phyloP scores from a whole-genome alignment of 37 sponge, comb jelly and placozoan genomes.

The Aphrocallistes beatrix region DNA sequence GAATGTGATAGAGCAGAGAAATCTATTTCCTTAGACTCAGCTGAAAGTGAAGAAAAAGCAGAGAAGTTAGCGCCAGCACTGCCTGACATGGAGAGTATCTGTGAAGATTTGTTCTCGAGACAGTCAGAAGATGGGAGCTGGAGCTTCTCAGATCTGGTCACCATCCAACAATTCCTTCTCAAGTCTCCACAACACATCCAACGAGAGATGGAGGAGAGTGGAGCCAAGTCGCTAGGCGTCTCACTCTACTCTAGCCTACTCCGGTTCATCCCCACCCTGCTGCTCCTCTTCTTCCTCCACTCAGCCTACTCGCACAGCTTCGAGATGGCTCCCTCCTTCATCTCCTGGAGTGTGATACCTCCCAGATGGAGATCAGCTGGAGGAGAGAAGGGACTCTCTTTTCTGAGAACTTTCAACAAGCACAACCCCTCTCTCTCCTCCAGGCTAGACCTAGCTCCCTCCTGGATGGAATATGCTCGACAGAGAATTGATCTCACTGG shows the following conservation, averaged over 20 bases:
- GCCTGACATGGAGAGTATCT: neutral
- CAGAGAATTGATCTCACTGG: neutral
- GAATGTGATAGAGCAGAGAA: neutral
- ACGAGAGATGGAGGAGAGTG: constrained; percentile 7
- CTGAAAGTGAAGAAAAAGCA: neutral
- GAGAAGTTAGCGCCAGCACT: neutral
- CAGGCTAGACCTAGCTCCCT: neutral
- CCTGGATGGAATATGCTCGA: neutral
- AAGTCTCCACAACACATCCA: neutral
- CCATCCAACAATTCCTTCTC: neutral
- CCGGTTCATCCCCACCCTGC: neutral
- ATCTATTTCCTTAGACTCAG: neutral
- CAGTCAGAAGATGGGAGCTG: neutral
- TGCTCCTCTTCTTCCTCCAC: neutral
- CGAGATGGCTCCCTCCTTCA: constrained; percentile 12
- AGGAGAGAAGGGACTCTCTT: neutral
- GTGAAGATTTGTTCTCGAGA: neutral
- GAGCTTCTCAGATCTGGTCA: neutral
- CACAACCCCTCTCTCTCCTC: neutral
- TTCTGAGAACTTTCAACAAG: constrained; percentile 1
- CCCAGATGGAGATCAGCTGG: neutral
- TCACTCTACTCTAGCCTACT: neutral
- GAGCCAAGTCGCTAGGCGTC: neutral
- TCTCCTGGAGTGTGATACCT: neutral
- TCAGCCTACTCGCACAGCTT: neutral